These are phyloP conservation scores for Morpho achilles DNA, from an alignment of 2,888 invertebrate genomes.

Conservation along the genomic window DNA sequence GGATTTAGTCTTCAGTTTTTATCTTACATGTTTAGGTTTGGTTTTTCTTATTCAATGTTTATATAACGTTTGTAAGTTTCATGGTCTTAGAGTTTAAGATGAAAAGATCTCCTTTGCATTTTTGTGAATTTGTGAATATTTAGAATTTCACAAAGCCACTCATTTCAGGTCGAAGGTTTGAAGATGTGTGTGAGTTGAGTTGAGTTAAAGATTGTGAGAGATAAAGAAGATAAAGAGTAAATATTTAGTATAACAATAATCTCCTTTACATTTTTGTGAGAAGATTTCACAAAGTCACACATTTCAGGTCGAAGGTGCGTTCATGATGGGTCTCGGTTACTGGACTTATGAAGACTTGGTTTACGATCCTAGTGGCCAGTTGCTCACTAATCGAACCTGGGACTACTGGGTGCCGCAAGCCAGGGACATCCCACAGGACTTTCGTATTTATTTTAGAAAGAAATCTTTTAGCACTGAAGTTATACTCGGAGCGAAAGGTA, in stretches of 20 bases:
- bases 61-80: neutral
- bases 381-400: slow-evolving; percentile 88
- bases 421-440: slow-evolving; percentile 87
- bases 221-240: no score
- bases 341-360: slow-evolving; percentile 82
- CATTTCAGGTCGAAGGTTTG: slow-evolving; percentile 74
- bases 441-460: slow-evolving; percentile 82
- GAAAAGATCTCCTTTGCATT: no score
- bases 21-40: neutral
- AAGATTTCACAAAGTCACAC: no score
- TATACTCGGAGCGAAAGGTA: slow-evolving; percentile 27
- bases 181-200: no score
- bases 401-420: slow-evolving; percentile 85
- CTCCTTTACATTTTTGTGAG: no score
- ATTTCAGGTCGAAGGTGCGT: slow-evolving; percentile 81
- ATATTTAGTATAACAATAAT: no score
- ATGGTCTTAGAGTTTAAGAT: no score
- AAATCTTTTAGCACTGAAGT: slow-evolving; percentile 42
- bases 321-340: slow-evolving; percentile 82
- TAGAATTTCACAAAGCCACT: neutral
- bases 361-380: slow-evolving; percentile 79
- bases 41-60: no score
- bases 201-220: no score
- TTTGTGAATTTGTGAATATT: no score
- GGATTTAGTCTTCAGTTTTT: no score